Percentiles rank a stretch among this genome's conserved stretches.
These are phyloP conservation scores for Sinodicranocentrus sp. DNA, from an alignment of 2,888 invertebrate genomes.

Conservation along the genomic window DNA sequence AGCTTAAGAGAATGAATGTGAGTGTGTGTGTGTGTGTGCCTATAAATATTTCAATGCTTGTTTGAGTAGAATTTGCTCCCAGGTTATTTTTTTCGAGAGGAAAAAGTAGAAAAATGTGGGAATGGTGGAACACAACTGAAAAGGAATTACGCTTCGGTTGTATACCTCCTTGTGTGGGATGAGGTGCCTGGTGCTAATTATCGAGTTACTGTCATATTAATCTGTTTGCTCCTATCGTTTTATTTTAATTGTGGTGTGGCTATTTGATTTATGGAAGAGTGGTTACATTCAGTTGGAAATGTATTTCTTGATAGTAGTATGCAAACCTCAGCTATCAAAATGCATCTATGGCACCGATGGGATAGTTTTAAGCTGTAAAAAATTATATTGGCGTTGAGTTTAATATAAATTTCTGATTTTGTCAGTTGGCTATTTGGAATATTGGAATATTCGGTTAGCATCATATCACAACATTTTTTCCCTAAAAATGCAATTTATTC, in stretches of 20 bases:
- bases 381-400: no score
- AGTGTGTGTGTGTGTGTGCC: conserved; percentile 11
- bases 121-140: not conserved
- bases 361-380: no score
- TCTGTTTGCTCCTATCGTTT: not conserved
- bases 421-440: no score
- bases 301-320: no score
- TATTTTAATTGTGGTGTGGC: not conserved
- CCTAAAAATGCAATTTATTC: no score
- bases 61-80: conserved; percentile 11
- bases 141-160: conserved; percentile 30
- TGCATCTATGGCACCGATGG: no score
- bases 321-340: no score
- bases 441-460: no score
- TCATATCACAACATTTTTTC: no score
- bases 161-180: not conserved
- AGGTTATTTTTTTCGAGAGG: not conserved
- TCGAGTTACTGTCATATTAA: conserved; percentile 43
- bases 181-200: conserved; percentile 29
- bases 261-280: no score
- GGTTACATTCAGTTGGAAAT: no score
- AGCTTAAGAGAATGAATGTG: conserved; percentile 8
- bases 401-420: no score
- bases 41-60: conserved; percentile 57
- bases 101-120: conserved; percentile 10